These are phyloP conservation scores for Fissipunctia ypsillon DNA, from an alignment of 2,888 invertebrate species.

Conservation along the genomic window DNA sequence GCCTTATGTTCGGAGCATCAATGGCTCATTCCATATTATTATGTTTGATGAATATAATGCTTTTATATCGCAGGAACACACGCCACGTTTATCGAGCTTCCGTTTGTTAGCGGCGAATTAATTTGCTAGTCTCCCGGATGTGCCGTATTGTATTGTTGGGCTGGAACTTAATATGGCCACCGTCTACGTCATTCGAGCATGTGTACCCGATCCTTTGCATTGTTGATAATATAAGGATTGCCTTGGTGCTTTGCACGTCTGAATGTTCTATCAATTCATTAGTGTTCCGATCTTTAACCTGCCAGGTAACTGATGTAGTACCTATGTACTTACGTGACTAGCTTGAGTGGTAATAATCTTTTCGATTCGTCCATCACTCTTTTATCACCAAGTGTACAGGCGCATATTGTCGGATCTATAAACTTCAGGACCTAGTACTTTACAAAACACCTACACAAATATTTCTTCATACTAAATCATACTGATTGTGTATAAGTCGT, in stretches of 20 bases:
- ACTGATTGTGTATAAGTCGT: slow-evolving; percentile 28
- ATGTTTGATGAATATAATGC: slow-evolving; percentile 47
- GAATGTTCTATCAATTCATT: slow-evolving; percentile 11
- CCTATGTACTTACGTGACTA: too few relatives aligned
- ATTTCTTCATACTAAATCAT: slow-evolving; percentile 12
- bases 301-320: not conserved
- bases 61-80: slow-evolving; percentile 72
- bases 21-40: slow-evolving; percentile 23
- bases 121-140: slow-evolving; percentile 72
- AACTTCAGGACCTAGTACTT: not conserved
- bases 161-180: slow-evolving; percentile 60
- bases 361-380: not conserved
- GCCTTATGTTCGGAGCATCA: slow-evolving; percentile 28
- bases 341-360: not conserved
- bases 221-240: slow-evolving; percentile 1
- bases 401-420: not conserved
- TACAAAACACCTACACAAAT: not conserved
- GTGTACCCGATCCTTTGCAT: slow-evolving; percentile 3
- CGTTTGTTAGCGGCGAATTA: slow-evolving; percentile 71
- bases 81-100: slow-evolving; percentile 72
- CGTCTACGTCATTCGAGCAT: slow-evolving; percentile 46
- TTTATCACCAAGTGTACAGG: not conserved
- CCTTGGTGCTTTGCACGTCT: not conserved
- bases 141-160: slow-evolving; percentile 66
- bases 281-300: slow-evolving; percentile 26